These are phyloP conservation scores for Gymnodraco acuticeps DNA, from an alignment of 2,797 vertebrate genomes.

Conservation along the genomic window DNA sequence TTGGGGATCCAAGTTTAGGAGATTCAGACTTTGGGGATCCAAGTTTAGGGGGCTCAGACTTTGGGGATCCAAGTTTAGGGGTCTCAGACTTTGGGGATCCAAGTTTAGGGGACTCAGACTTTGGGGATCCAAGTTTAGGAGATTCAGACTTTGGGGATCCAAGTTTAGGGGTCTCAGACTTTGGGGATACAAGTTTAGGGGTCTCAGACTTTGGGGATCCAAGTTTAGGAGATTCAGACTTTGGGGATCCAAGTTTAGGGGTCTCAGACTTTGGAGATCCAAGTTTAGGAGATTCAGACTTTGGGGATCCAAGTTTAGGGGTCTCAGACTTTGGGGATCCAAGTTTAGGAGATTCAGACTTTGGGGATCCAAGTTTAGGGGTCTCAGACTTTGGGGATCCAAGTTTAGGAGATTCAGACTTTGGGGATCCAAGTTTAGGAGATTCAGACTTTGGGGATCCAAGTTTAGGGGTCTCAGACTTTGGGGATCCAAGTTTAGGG, in stretches of 20 bases:
- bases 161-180: conserved; percentile 58
- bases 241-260: conserved; percentile 49
- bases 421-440: conserved; percentile 48
- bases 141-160: conserved; percentile 57
- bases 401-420: conserved; percentile 54
- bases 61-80: conserved; percentile 57
- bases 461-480: conserved; percentile 67
- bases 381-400: conserved; percentile 45
- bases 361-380: conserved; percentile 55
- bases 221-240: conserved; percentile 54
- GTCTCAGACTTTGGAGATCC: conserved; percentile 18
- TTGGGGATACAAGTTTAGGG: conserved; percentile 51
- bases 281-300: conserved; percentile 67
- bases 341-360: conserved; percentile 67
- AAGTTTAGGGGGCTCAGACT: conserved; percentile 35
- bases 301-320: conserved; percentile 57
- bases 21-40: conserved; percentile 59
- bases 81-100: conserved; percentile 46
- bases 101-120: conserved; percentile 49
- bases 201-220: conserved; percentile 46
- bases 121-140: conserved; percentile 38
- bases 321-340: conserved; percentile 55
- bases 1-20: conserved; percentile 72
- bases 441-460: conserved; percentile 18
- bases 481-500: conserved; percentile 57